These are phyloP conservation scores for Heliopora coerulea DNA, from an alignment of 92 coral and sea anemone species.

Conservation along the genomic window DNA sequence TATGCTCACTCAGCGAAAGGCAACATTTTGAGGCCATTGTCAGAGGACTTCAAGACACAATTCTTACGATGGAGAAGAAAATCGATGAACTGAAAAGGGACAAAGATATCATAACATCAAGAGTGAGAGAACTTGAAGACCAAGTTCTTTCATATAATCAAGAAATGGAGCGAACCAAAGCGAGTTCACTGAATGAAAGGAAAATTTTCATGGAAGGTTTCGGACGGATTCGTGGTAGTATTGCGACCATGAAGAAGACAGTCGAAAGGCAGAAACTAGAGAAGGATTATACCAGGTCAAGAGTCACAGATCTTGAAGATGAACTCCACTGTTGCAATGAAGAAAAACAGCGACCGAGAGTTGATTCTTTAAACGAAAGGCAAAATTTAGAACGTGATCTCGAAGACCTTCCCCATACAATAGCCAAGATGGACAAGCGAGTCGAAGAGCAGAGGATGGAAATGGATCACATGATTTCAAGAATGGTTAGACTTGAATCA, in stretches of 20 bases:
- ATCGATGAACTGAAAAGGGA: not conserved
- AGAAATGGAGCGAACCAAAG: not conserved
- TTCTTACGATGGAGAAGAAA: not conserved
- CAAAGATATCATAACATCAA: not conserved
- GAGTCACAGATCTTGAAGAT: slow-evolving; percentile 6
- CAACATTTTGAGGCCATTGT: not conserved
- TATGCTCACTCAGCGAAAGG: not conserved
- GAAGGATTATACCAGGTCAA: not conserved
- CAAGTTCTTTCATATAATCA: not conserved
- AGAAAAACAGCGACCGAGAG: slow-evolving; percentile 13
- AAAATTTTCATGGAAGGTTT: not conserved
- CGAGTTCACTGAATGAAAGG: not conserved
- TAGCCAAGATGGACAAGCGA: not conserved
- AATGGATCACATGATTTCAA: not conserved
- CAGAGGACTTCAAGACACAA: not conserved
- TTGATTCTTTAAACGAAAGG: not conserved
- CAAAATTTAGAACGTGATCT: not conserved
- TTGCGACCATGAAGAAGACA: not conserved
- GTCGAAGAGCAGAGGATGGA: not conserved
- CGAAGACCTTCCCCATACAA: not conserved
- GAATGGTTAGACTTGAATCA: not conserved
- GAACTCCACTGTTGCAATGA: not conserved
- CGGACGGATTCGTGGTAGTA: not conserved
- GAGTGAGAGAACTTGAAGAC: not conserved
- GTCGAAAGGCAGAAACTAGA: not conserved